phyloP scores from a whole-genome alignment of 2,888 invertebrate genomes.

The Micoletzkya japonica region DNA sequence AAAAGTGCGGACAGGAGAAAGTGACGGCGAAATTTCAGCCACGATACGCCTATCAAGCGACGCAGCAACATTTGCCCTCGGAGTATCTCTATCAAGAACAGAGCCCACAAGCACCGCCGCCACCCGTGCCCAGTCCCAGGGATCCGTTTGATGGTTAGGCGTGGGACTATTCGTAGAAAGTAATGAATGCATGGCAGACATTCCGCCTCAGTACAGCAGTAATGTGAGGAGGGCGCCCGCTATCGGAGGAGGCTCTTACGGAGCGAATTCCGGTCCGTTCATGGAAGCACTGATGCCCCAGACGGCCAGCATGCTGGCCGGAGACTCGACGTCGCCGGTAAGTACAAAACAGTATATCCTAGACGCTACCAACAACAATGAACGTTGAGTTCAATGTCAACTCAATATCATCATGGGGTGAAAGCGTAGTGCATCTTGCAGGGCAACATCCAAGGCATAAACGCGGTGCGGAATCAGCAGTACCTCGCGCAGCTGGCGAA shows the following conservation, averaged over 20 bases:
- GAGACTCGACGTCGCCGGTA: slow-evolving; percentile 23
- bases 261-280: slow-evolving; percentile 14
- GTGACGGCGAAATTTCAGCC: slow-evolving; percentile 8
- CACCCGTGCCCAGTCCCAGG: background rate
- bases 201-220: background rate
- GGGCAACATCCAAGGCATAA: slow-evolving; percentile 41
- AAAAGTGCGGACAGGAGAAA: background rate
- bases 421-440: slow-evolving; percentile 3
- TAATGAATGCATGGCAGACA: background rate
- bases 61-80: slow-evolving; percentile 12
- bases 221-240: no score
- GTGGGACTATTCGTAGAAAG: background rate
- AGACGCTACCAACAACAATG: background rate
- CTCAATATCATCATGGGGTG: background rate
- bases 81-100: slow-evolving; percentile 6
- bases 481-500: slow-evolving; percentile 39
- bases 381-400: background rate
- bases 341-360: background rate
- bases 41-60: background rate
- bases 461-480: slow-evolving; percentile 50
- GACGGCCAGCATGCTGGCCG: slow-evolving; percentile 38
- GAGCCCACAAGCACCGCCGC: background rate
- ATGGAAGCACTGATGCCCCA: slow-evolving; percentile 24
- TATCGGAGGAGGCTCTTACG: no score
- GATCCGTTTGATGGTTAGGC: slow-evolving; percentile 10